These are phyloP conservation scores for Macaria notata DNA, from an alignment of 2,888 invertebrate genomes.

Conservation along the genomic window DNA sequence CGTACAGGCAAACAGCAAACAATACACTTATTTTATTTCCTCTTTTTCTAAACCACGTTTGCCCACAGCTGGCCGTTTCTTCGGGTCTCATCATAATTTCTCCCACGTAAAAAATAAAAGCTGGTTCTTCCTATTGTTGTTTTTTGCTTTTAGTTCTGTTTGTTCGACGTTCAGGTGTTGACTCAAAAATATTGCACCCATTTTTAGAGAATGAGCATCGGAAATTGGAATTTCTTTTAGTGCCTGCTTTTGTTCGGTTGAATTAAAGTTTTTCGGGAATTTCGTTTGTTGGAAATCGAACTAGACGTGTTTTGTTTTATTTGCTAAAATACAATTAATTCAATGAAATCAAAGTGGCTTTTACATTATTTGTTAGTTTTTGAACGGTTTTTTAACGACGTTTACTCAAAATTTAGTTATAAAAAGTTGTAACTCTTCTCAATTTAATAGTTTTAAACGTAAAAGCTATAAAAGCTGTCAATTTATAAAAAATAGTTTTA, in stretches of 20 bases:
- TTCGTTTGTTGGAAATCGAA: not conserved
- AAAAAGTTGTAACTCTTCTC: too few species aligned
- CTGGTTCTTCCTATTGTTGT: constrained; percentile 38
- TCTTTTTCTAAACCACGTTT: constrained; percentile 1
- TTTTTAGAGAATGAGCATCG: constrained; percentile 49
- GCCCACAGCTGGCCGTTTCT: constrained; percentile 32
- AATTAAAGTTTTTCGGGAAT: constrained; percentile 14
- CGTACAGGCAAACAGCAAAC: not conserved
- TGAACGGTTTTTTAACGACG: too few species aligned
- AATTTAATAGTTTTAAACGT: too few species aligned
- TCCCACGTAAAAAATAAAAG: constrained; percentile 45
- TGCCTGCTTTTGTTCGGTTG: constrained; percentile 14
- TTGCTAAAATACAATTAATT: too few species aligned
- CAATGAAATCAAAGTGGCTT: too few species aligned
- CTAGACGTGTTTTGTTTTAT: too few species aligned
- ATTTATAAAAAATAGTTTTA: too few species aligned
- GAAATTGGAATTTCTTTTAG: constrained; percentile 37
- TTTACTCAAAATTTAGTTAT: too few species aligned
- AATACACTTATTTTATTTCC: not conserved
- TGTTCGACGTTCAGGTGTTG: constrained; percentile 53
- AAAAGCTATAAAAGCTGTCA: too few species aligned
- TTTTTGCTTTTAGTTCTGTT: constrained; percentile 46
- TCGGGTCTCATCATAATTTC: constrained; percentile 49
- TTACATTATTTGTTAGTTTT: too few species aligned
- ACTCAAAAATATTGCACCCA: constrained; percentile 55